phyloP scores from a whole-genome alignment of 53 echinoderm and acorn worm species.

The Astropecten irregularis region DNA sequence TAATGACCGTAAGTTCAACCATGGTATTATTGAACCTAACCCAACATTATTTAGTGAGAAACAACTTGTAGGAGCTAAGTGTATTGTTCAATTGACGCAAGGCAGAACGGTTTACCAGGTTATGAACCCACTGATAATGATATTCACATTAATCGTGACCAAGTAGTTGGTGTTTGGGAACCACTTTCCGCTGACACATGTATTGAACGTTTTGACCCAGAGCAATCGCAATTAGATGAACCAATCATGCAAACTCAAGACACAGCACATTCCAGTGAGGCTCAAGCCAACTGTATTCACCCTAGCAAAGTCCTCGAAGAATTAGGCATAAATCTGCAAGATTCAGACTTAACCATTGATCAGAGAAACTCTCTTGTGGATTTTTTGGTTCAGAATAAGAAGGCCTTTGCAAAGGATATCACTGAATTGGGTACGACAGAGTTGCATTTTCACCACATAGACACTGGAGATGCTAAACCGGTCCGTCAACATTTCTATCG shows the following conservation, averaged over 20 bases:
- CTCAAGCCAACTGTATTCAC: background rate
- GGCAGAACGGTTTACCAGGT: background rate
- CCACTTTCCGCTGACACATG: background rate
- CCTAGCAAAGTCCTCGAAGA: background rate
- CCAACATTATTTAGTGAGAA: background rate
- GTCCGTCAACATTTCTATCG: conserved; percentile 50
- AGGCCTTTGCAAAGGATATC: conserved; percentile 25
- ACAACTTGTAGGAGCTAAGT: background rate
- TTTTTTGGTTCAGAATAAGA: background rate
- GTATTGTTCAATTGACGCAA: background rate
- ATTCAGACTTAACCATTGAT: background rate
- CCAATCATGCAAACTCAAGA: background rate
- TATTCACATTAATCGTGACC: too few relatives aligned
- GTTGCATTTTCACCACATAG: conserved; percentile 38
- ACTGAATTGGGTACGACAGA: conserved; percentile 51
- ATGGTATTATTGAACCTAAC: conserved; percentile 5
- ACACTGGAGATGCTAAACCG: conserved; percentile 48
- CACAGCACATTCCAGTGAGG: background rate
- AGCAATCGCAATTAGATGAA: background rate
- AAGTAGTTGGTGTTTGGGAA: background rate
- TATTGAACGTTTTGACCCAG: conserved; percentile 2
- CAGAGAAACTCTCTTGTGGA: background rate
- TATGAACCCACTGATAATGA: conserved; percentile 4
- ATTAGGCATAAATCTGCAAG: background rate
- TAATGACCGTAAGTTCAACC: background rate